Conservation (phyloP, 2,888 invertebrate species). For the Heterodera filipjevi region DNA sequence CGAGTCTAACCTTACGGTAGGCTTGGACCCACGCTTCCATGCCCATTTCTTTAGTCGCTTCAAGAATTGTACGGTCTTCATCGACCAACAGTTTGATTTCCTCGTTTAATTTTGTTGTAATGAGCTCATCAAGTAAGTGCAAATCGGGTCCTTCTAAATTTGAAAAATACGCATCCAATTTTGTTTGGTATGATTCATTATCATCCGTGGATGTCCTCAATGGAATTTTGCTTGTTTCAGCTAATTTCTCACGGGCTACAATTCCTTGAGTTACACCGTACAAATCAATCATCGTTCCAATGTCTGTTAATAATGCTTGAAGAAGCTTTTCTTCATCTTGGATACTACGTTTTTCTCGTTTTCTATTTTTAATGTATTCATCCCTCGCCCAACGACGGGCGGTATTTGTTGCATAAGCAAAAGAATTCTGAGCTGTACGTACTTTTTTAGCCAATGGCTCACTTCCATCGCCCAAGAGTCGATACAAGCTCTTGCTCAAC, state of each 20-base stretch:
- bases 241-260: not conserved
- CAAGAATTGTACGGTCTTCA: not conserved
- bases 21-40: conserved; percentile 17
- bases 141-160: not conserved
- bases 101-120: not conserved
- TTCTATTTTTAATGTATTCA: not conserved
- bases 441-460: conserved; percentile 11
- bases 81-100: not conserved
- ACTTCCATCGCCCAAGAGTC: not conserved
- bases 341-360: not conserved
- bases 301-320: not conserved
- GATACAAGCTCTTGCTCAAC: not conserved
- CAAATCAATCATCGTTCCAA: not conserved
- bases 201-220: not conserved
- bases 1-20: not conserved
- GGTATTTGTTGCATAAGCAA: too few species aligned
- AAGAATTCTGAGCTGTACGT: not conserved
- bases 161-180: not conserved
- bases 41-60: not conserved
- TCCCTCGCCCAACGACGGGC: not conserved
- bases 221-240: not conserved
- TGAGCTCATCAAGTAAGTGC: not conserved
- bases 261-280: not conserved
- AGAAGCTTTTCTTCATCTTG: not conserved
- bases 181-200: not conserved